A percentile compares a stretch with the other conserved stretches of the same genome.
Evolutionary conservation across 2,797 vertebrate genomes (phyloP).

Genomic region (Cichlasoma orientale): DNA sequence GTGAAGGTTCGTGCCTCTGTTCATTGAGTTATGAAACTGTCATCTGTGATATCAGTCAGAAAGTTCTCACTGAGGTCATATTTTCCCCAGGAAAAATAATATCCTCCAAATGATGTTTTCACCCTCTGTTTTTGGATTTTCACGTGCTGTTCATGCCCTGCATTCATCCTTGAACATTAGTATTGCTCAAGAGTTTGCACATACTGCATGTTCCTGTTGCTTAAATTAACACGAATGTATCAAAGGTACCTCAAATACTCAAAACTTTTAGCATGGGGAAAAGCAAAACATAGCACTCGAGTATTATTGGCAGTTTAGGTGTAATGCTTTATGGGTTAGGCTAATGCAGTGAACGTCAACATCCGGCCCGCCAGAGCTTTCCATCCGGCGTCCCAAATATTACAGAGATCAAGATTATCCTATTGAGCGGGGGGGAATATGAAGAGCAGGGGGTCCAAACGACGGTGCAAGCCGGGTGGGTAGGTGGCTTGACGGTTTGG

Average conservation of each 20-base stretch:
- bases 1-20: constrained; percentile 33
- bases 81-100: constrained; percentile 12
- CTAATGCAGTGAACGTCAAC: not conserved
- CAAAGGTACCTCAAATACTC: not conserved
- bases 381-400: no score
- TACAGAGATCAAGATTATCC: no score
- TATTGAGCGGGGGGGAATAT: no score
- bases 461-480: no score
- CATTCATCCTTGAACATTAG: not conserved
- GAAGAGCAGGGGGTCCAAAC: no score
- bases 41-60: constrained; percentile 30
- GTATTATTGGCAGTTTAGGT: not conserved
- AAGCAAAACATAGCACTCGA: not conserved
- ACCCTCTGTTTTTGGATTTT: not conserved
- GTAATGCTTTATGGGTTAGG: not conserved
- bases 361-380: no score
- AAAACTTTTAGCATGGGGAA: not conserved
- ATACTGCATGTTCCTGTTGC: not conserved
- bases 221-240: constrained; percentile 3
- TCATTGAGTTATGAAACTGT: not conserved
- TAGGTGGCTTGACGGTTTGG: no score
- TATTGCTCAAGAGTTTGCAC: constrained; percentile 38
- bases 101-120: not conserved
- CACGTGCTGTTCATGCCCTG: not conserved
- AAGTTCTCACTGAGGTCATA: constrained; percentile 13